These are phyloP conservation scores for Ceuthmochares aereus DNA, from an alignment of 2,113 vertebrate genomes.

Conservation along the genomic window DNA sequence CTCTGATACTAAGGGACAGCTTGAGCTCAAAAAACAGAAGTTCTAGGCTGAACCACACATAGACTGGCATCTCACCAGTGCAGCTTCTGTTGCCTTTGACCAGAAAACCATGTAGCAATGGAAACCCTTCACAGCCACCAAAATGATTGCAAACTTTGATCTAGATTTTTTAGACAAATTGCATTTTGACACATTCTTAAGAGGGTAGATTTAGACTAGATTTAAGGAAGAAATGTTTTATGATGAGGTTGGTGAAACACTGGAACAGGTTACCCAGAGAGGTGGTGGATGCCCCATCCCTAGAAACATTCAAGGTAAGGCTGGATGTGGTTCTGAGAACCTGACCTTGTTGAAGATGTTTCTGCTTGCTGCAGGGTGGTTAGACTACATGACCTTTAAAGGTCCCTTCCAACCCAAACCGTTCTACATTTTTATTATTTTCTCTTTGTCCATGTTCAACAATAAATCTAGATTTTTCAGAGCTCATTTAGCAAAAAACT, in stretches of 20 bases:
- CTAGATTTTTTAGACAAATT: not conserved
- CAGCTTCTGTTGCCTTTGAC: not conserved
- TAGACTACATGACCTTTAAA: not conserved
- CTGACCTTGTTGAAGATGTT: not conserved
- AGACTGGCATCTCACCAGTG: not conserved
- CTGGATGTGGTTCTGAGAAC: not conserved
- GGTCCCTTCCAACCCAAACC: not conserved
- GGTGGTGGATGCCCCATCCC: not conserved
- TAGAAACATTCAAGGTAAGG: not conserved
- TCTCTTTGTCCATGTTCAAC: not conserved
- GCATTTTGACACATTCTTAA: not conserved
- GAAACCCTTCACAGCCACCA: not conserved
- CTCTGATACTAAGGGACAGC: accelerated
- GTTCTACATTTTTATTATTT: not conserved
- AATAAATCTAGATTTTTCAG: not conserved
- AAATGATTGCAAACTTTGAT: not conserved
- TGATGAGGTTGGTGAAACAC: not conserved
- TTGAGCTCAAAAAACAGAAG: not conserved
- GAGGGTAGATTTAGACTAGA: not conserved
- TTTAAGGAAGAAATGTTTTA: not conserved
- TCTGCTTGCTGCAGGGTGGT: accelerated
- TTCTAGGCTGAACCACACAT: not conserved
- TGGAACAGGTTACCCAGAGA: not conserved
- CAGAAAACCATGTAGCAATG: not conserved
- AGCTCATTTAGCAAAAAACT: not conserved